Base-by-base conservation (phyloP, 2,797 vertebrate genomes). In the Spinibarbus caldwelli region DNA sequence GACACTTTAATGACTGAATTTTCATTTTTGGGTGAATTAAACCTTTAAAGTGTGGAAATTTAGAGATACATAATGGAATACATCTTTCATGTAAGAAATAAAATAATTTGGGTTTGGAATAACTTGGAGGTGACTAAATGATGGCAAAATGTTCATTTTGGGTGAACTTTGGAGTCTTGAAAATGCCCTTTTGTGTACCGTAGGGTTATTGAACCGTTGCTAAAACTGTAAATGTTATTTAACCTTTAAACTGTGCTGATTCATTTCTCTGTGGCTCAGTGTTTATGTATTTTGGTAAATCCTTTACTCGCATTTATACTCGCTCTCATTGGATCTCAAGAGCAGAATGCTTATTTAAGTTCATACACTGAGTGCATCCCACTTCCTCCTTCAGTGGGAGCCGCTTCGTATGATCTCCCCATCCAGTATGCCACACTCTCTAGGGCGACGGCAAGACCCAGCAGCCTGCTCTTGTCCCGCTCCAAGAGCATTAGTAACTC, bases 401-500 rank as follows among this genome's bases (percentile, higher is more conserved):
- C 87, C 0, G 89, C 94, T 0, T 31, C 92, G 36, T 95, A 93
- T 2, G 93, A 95, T 34, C 89, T 95, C 87, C 93, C 88, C 1
- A 86, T 96, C 87, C 97, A 97, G 78, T 96, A 95, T 0, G 96
- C 97, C 88, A 97, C 97, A 0, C 89, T 98, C 85, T 96, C 96
- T 6, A 95, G 95, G 4, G 93, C 96, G 3, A 95, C 95, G 0
- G 94, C 90, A 11, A 96, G 96, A 0, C 97, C 97, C 0, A 92
- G 94, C 86, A 97, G 96, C 90, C 94, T 97, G 43, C 95, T 94
- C 71, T 91, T 98, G 84, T 92, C 96, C 0, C 96, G 96, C 34
- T 97, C 97, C 8, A 97, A 97, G 90, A 98, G 96, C 77, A 97
- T 98, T 87, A 98, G 97, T 92, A 98, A 96, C 94, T 98, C 97